These are phyloP conservation scores for Pipistrellus kuhlii DNA, from an alignment of 2,797 vertebrate species.

Conservation along the genomic window DNA sequence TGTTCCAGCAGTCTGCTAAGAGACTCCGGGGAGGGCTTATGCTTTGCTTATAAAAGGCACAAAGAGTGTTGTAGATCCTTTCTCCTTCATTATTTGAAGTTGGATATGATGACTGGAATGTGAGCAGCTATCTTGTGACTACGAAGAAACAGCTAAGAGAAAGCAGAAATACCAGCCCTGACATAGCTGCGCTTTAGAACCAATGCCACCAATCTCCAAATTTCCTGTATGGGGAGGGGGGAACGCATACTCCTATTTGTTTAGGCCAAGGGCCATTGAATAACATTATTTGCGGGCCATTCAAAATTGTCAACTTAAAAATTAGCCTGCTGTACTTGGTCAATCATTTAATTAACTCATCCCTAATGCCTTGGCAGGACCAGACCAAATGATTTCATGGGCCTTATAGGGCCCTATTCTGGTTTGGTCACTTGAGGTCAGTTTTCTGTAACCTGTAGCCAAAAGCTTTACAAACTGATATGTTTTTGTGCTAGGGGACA, in stretches of 20 bases:
- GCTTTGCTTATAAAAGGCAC: slow-evolving; percentile 34
- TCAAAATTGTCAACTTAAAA: no score
- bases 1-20: slow-evolving; percentile 2
- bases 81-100: slow-evolving; percentile 45
- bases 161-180: slow-evolving; percentile 34
- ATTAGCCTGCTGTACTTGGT: no score
- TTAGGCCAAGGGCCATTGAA: background rate
- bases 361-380: no score
- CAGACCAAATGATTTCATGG: no score
- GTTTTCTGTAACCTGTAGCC: slow-evolving; percentile 29
- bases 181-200: background rate
- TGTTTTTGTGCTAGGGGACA: slow-evolving; percentile 41
- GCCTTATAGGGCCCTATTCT: no score
- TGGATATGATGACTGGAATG: background rate
- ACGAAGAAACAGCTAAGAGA: background rate
- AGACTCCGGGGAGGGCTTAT: background rate
- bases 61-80: background rate
- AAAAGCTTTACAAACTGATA: slow-evolving; percentile 14
- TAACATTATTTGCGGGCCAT: no score
- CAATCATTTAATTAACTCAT: no score
- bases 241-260: background rate
- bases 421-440: background rate
- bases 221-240: background rate
- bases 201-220: background rate
- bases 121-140: slow-evolving; percentile 38